Percentiles rank a stretch among this genome's conserved stretches.
Conservation (phyloP, 2,113 vertebrate genomes). For the Hylia prasina region DNA sequence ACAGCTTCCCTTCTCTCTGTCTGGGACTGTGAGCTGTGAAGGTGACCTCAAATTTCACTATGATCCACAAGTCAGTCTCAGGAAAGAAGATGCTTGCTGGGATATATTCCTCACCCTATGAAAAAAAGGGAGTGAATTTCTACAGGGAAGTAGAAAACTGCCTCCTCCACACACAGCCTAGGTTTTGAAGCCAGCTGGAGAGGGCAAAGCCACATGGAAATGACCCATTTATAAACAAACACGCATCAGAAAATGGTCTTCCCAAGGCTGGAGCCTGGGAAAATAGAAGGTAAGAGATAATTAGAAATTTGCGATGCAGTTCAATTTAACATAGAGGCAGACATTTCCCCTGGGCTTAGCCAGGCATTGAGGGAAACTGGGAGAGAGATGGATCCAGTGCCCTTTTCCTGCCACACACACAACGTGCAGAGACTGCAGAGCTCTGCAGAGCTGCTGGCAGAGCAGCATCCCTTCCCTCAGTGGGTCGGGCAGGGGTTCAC, state of each 20-base stretch:
- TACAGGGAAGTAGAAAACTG: background rate
- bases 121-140: background rate
- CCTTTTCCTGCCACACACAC: background rate
- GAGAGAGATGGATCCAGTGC: background rate
- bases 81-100: background rate
- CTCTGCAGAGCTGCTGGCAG: background rate
- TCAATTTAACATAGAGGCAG: background rate
- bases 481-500: background rate
- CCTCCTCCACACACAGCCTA: background rate
- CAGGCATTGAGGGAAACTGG: background rate
- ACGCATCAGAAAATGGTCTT: background rate
- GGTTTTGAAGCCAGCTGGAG: background rate
- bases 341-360: background rate
- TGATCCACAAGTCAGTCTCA: background rate
- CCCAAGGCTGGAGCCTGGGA: background rate
- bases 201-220: background rate
- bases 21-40: background rate
- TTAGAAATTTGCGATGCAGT: background rate
- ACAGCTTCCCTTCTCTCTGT: background rate
- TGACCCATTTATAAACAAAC: background rate
- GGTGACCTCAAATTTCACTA: background rate
- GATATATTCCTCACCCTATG: background rate
- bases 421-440: rapidly evolving
- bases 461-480: background rate
- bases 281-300: background rate